These are phyloP conservation scores for Plumapathes pennacea DNA, from an alignment of 92 coral and sea anemone species.

Conservation along the genomic window DNA sequence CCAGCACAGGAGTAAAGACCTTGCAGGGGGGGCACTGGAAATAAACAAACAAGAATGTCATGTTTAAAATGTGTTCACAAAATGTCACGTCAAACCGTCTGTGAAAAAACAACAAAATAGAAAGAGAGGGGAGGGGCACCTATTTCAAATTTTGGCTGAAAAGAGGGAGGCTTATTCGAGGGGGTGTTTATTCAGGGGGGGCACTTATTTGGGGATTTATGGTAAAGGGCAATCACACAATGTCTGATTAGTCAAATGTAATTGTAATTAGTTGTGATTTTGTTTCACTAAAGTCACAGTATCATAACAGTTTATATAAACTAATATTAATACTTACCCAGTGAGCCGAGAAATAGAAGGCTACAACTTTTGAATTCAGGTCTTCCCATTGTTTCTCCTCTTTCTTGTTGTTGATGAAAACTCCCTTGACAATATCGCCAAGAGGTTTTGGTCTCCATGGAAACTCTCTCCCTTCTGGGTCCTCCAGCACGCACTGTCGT, in stretches of 20 bases:
- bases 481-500: slow-evolving; percentile 53
- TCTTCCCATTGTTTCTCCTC: slow-evolving; percentile 58
- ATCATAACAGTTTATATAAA: too few relatives aligned
- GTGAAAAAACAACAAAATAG: neutral
- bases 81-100: neutral
- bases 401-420: slow-evolving; percentile 46
- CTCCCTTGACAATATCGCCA: slow-evolving; percentile 46
- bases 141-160: neutral
- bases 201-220: too few relatives aligned
- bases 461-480: slow-evolving; percentile 68
- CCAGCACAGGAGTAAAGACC: slow-evolving; percentile 77
- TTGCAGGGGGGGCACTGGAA: slow-evolving; percentile 96
- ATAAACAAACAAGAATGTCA: neutral
- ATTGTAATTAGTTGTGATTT: too few relatives aligned
- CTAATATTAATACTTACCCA: slow-evolving; percentile 99
- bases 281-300: too few relatives aligned
- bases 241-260: neutral
- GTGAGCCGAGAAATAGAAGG: slow-evolving; percentile 94
- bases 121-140: neutral
- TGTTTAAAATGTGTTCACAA: neutral
- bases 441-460: slow-evolving; percentile 88
- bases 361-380: slow-evolving; percentile 78
- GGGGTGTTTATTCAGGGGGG: too few relatives aligned
- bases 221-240: too few relatives aligned
- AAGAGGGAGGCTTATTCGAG: neutral